A percentile compares a stretch with the other conserved stretches of the same genome.
Conservation (phyloP, 2,888 invertebrate species). For the Tenthredo notha region DNA sequence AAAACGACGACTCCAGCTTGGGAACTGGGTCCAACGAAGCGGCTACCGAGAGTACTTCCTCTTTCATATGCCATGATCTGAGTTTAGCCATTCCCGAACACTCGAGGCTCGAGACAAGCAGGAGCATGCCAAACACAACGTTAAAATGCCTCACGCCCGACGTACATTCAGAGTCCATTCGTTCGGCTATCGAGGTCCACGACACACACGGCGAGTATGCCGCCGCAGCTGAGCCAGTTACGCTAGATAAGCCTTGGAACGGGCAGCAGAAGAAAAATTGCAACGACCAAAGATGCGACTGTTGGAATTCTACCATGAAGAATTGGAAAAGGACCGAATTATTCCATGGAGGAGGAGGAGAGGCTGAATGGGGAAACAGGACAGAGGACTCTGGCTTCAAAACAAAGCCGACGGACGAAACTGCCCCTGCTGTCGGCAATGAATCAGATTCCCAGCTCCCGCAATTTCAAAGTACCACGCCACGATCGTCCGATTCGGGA, state of each 20-base stretch:
- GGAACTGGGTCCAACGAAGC: not conserved
- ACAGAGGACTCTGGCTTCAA: not conserved
- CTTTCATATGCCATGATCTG: slow-evolving; percentile 17
- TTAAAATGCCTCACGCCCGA: not conserved
- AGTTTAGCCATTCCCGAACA: slow-evolving; percentile 14
- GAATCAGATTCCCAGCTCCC: slow-evolving; percentile 5
- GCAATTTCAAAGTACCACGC: slow-evolving; percentile 63
- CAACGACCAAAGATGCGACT: not conserved
- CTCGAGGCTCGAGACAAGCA: slow-evolving; percentile 11
- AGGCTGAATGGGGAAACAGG: not conserved
- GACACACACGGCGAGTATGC: not conserved
- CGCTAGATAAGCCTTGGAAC: not conserved
- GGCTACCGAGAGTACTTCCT: slow-evolving; percentile 29
- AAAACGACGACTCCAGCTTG: slow-evolving; percentile 55
- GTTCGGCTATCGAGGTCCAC: not conserved
- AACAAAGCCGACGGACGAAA: not conserved
- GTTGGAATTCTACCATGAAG: slow-evolving; percentile 43
- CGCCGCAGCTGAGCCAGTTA: no score
- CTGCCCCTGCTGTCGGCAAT: not conserved
- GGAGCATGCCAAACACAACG: slow-evolving; percentile 4
- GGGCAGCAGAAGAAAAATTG: not conserved
- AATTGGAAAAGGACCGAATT: slow-evolving; percentile 41
- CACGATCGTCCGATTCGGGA: slow-evolving; percentile 87
- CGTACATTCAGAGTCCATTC: not conserved
- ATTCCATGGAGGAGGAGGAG: slow-evolving; percentile 5